phyloP scores from a whole-genome alignment of 2,888 invertebrate genomes.

The Synergus japonicus region DNA sequence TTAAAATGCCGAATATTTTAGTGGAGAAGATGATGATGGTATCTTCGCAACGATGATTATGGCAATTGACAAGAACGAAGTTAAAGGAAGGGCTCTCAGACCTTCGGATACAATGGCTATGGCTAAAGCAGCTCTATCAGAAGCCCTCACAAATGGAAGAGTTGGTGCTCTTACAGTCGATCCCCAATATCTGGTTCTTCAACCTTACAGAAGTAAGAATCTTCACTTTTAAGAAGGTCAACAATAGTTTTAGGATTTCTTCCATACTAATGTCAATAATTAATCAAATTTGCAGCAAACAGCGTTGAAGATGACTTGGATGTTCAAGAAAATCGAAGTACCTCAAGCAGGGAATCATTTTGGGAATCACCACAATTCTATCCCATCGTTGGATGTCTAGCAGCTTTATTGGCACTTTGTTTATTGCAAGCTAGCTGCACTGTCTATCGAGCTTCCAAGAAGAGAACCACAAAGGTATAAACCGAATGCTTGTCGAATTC shows the following conservation, averaged over 20 bases:
- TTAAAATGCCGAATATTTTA: conserved; percentile 44
- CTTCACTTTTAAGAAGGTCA: not conserved
- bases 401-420: conserved; percentile 88
- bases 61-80: conserved; percentile 83
- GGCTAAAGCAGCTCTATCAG: conserved; percentile 82
- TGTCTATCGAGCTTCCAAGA: conserved; percentile 84
- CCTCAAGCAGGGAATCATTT: conserved; percentile 78
- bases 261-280: not conserved
- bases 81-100: conserved; percentile 71
- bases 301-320: conserved; percentile 66
- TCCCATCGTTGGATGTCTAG: conserved; percentile 90
- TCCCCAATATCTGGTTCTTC: conserved; percentile 87
- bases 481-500: not conserved
- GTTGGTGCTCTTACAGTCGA: conserved; percentile 90
- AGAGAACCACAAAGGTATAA: conserved; percentile 82
- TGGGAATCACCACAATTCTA: conserved; percentile 87
- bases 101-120: conserved; percentile 68
- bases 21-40: conserved; percentile 79
- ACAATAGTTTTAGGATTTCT: not conserved
- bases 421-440: conserved; percentile 91
- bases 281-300: conserved; percentile 77
- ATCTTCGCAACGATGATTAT: conserved; percentile 88
- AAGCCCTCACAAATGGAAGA: conserved; percentile 85
- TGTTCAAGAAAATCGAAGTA: conserved; percentile 58
- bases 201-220: conserved; percentile 83